These are phyloP conservation scores for Nephila pilipes DNA, from an alignment of 1,140 invertebrate species.

Conservation along the genomic window DNA sequence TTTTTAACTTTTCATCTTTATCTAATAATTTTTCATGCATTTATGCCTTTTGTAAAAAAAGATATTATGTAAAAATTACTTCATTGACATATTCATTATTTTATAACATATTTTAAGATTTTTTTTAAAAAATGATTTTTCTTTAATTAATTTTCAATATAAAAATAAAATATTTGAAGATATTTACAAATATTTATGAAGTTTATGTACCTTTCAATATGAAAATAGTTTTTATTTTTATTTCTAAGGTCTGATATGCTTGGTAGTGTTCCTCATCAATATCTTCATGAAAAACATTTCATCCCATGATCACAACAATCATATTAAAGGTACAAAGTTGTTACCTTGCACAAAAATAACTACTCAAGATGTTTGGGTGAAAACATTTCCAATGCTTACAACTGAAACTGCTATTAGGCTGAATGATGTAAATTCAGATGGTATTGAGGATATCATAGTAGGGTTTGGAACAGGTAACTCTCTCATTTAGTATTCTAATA, in stretches of 20 bases:
- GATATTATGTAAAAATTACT: no score
- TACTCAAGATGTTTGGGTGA: conserved; percentile 87
- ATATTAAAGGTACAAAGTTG: conserved; percentile 78
- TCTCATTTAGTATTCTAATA: not conserved
- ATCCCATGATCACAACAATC: conserved; percentile 13
- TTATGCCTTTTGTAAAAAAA: no score
- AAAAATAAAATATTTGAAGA: no score
- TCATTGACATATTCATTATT: no score
- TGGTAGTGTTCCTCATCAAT: conserved; percentile 86
- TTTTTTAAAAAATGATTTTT: no score
- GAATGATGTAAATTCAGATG: conserved; percentile 89
- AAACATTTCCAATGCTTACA: conserved; percentile 87
- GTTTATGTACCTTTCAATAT: not conserved
- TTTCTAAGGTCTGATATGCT: conserved; percentile 83
- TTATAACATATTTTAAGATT: no score
- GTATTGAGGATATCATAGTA: conserved; percentile 88
- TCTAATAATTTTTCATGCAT: no score
- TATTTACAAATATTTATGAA: not conserved
- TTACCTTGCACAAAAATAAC: conserved; percentile 87
- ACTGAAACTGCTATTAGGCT: conserved; percentile 89
- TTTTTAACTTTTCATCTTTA: no score
- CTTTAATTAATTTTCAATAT: no score
- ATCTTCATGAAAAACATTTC: conserved; percentile 83
- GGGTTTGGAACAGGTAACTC: conserved; percentile 90
- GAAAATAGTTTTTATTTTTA: conserved; percentile 62